Evolutionary conservation across 1,140 invertebrate species (phyloP).

Genomic region (Tetraneura akinire): DNA sequence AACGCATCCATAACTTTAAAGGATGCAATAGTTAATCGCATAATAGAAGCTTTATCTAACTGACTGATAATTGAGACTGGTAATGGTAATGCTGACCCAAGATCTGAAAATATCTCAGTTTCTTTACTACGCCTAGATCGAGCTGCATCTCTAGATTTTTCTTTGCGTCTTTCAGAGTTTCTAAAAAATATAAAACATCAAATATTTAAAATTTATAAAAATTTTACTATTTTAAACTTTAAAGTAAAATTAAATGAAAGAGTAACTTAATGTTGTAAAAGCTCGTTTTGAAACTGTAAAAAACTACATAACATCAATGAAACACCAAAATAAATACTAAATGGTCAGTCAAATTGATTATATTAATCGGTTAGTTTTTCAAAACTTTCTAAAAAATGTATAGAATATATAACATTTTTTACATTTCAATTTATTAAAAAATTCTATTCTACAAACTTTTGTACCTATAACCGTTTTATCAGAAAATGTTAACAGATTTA

Average conservation of each 20-base stretch:
- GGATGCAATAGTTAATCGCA: conserved; percentile 89
- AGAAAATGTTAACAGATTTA: too few species aligned
- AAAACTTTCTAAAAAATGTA: too few species aligned
- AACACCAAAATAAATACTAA: too few species aligned
- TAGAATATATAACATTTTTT: neutral
- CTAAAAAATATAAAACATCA: conserved; percentile 61
- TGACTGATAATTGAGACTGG: conserved; percentile 71
- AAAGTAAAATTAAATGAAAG: neutral
- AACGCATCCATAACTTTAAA: conserved; percentile 84
- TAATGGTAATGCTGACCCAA: conserved; percentile 80
- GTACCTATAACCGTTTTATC: too few species aligned
- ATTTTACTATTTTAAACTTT: neutral
- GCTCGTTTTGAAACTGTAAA: too few species aligned
- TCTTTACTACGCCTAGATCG: conserved; percentile 87
- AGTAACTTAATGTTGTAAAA: too few species aligned
- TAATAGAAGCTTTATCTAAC: conserved; percentile 93
- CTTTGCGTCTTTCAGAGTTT: conserved; percentile 94
- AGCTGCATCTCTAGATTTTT: conserved; percentile 93
- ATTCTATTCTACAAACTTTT: neutral
- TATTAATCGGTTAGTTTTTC: too few species aligned
- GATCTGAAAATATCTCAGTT: conserved; percentile 89
- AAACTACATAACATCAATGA: too few species aligned
- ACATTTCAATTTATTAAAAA: neutral
- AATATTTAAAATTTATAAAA: neutral
- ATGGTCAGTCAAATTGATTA: too few species aligned